Percentiles rank a stretch among this genome's conserved stretches.
phyloP scores from a whole-genome alignment of 2,113 vertebrate species.

The Lates calcarifer region DNA sequence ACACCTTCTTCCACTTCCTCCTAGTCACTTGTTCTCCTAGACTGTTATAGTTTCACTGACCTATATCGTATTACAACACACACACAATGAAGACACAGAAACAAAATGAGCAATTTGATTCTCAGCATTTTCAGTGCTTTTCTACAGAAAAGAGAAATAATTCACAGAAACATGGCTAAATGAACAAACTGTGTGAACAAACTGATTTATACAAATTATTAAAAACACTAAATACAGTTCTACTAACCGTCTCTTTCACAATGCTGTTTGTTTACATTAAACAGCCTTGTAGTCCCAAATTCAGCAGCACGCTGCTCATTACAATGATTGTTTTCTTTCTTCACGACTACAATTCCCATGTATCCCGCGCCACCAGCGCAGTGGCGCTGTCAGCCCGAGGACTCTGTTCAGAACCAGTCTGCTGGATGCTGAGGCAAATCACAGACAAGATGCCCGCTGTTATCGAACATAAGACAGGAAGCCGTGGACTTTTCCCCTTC shows the following conservation, averaged over 20 bases:
- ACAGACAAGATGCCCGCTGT: background rate
- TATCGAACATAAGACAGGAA: background rate
- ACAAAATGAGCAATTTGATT: background rate
- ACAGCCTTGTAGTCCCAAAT: conserved; percentile 47
- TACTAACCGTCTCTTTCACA: background rate
- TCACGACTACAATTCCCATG: conserved; percentile 68
- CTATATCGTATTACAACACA: background rate
- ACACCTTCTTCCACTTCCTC: background rate
- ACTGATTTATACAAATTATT: background rate
- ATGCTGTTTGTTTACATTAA: conserved; percentile 16
- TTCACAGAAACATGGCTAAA: background rate
- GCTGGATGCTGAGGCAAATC: conserved; percentile 69
- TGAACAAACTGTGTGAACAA: background rate
- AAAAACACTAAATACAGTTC: too few species aligned
- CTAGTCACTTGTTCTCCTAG: background rate
- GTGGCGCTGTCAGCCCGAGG: conserved; percentile 39
- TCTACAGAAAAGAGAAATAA: background rate
- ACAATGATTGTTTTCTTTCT: background rate
- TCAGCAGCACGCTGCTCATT: too few species aligned
- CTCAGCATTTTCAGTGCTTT: background rate
- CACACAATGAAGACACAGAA: background rate
- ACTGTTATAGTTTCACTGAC: background rate
- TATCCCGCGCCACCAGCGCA: background rate
- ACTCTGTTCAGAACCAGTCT: conserved; percentile 34
- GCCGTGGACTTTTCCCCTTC: background rate